Evolutionary conservation across 1,140 invertebrate genomes (phyloP), one percentile per base, ranked within the genome.

Genomic region (Nomia melanderi): DNA sequence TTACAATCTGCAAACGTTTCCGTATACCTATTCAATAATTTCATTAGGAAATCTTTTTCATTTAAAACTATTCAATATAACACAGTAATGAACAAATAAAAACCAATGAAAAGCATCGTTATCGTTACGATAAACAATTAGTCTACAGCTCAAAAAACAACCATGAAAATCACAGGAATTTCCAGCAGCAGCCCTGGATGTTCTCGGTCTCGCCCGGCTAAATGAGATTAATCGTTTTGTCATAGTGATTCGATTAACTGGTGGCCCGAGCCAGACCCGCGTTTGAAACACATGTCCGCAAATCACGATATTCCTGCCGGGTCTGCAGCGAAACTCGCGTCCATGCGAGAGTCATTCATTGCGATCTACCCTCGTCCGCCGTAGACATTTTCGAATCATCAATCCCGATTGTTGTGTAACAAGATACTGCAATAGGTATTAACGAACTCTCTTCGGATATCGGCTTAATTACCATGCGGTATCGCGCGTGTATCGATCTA

Each of bases 291-390:
- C 74, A 71, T 77, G 74, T 44, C 62, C n/a, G 77, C 80, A 79
- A 86, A 86, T 86, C 83, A 85, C 71, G 80, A 80, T 86, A 75
- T 85, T 78, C 66, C 67, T 41, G 65, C 29, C 54, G 41, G 59
- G 5, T n/a, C 12, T 36, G 69, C n/a, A 53, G 59, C 62, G 47
- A 39, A 29, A 1, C 14, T 2, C 41, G 41, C 41, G 14, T n/a
- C 78, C 20, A 60, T 41, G 33, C 62, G 47, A 44, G n/a, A 33
- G 67, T 69, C 63, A 59, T 78, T 67, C 74, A 66, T 72, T 53
- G 47, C 54, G 62, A 83, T 81, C 36, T 63, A 54, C 33, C 63
- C 5, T 23, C 20, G 56, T 73, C 65, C 73, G 56, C 41, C 60
- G 63, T 63, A 59, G 54, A 79, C 74, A 85, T 79, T 84, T 84